Evolutionary conservation across 2,888 invertebrate genomes (phyloP), one percentile per base, ranked within the genome.

Genomic region (Apamea monoglypha): DNA sequence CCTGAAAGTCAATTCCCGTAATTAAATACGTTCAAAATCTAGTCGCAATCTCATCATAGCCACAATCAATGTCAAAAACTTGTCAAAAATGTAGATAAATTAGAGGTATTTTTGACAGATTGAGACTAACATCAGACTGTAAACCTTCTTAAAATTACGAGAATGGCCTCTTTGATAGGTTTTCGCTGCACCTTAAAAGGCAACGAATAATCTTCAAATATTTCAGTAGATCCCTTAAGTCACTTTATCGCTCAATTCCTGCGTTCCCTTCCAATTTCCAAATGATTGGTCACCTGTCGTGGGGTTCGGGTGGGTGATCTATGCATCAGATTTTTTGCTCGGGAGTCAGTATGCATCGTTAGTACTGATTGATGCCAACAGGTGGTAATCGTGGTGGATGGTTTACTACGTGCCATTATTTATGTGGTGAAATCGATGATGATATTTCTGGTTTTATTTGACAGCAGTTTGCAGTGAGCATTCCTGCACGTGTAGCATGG

Each of bases 331-430:
- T 67, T 84, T 85, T 85, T 85, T 73, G 61, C 73, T 64, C 21
- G 14, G 25, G 21, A n/a, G 68, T 47, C 25, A 53, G 56, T 64
- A 69, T 84, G 69, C 82, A 76, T 74, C 76, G 59, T 63, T 67
- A 61, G 36, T 74, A 63, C 76, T 76, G 85, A 81, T 81, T 66
- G 66, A 70, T 50, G 64, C 10, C 44, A 81, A 81, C 82, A 84
- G 67, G 82, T 81, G 63, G 70, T 32, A 70, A 32, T 70, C 25
- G 16, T 32, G 14, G 47, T 18, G 2, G 71, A 68, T 47, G 53
- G 8, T 50, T 61, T 61, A 36, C 29, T 40, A 5, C 16, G 25
- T 36, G 12, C 47, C 40, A 69, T 81, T 64, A 69, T 56, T 76
- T 82, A 59, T 82, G 16, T 59, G 56, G 47, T 40, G 74, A 73